These are phyloP conservation scores for Lepidurus packardi DNA, from an alignment of 1,140 invertebrate species.

Conservation along the genomic window DNA sequence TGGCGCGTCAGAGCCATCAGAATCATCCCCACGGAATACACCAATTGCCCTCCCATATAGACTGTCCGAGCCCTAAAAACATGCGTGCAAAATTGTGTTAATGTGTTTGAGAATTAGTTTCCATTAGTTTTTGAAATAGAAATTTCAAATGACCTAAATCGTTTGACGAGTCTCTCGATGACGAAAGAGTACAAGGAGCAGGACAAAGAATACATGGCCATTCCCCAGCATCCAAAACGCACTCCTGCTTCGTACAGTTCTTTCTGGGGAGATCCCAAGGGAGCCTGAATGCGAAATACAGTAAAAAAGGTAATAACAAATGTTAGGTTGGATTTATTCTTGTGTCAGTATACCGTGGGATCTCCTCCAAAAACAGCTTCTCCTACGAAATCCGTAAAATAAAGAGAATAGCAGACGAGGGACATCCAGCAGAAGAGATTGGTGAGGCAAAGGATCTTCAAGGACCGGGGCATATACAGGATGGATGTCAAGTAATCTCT, in stretches of 20 bases:
- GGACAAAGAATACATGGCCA: conserved; percentile 92
- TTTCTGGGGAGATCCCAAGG: conserved; percentile 55
- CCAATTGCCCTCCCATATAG: conserved; percentile 83
- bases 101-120: neutral
- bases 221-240: conserved; percentile 90
- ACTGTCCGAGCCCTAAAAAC: conserved; percentile 68
- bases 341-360: conserved; percentile 57
- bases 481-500: conserved; percentile 80
- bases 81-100: neutral
- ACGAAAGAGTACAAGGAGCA: conserved; percentile 85
- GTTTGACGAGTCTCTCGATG: conserved; percentile 79
- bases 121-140: neutral
- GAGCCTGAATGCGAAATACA: conserved; percentile 55
- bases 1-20: conserved; percentile 73
- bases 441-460: conserved; percentile 81
- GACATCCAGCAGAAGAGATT: conserved; percentile 98
- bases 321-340: neutral
- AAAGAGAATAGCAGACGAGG: conserved; percentile 91
- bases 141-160: conserved; percentile 61
- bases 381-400: conserved; percentile 95
- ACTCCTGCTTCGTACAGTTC: conserved; percentile 80
- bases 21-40: conserved; percentile 83
- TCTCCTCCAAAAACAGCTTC: conserved; percentile 90
- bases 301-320: conserved; percentile 30
- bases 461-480: conserved; percentile 76